phyloP scores from a whole-genome alignment of 2,113 vertebrate genomes.

The Fregata magnificens region DNA sequence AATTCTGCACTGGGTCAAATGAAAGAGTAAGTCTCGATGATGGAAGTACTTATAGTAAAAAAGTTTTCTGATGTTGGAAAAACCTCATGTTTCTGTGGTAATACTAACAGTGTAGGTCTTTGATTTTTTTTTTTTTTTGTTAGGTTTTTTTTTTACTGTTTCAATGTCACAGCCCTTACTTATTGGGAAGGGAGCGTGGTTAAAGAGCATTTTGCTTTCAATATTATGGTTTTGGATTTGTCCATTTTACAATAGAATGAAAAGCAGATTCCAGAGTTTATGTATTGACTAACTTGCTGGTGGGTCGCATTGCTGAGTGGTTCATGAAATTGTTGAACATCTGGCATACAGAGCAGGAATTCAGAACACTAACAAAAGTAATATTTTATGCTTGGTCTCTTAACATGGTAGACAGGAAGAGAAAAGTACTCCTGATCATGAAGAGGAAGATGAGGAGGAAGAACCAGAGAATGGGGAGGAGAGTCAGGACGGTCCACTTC shows the following conservation, averaged over 20 bases:
- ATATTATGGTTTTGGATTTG: not conserved
- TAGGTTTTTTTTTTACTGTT: not conserved
- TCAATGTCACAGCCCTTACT: not conserved
- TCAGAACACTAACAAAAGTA: not conserved
- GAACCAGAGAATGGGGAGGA: conserved; percentile 68
- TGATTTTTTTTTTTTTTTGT: too few relatives aligned
- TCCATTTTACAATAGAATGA: not conserved
- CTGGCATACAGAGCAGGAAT: not conserved
- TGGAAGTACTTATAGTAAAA: not conserved
- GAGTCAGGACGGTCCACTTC: conserved; percentile 72
- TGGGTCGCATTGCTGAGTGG: not conserved
- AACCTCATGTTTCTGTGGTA: not conserved
- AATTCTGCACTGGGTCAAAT: conserved; percentile 60
- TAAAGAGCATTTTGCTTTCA: not conserved
- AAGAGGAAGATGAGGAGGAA: conserved; percentile 70
- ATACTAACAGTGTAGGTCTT: not conserved
- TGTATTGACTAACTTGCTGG: not conserved
- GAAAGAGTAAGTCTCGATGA: conserved; percentile 77
- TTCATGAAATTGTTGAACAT: not conserved
- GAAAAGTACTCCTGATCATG: conserved; percentile 45
- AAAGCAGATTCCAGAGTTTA: not conserved
- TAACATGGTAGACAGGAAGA: conserved; percentile 63
- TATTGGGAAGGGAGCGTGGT: not conserved
- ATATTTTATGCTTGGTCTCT: not conserved
- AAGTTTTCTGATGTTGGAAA: not conserved